Conservation (phyloP, 1,140 invertebrate species). For the Zaprionus lachaisei region DNA sequence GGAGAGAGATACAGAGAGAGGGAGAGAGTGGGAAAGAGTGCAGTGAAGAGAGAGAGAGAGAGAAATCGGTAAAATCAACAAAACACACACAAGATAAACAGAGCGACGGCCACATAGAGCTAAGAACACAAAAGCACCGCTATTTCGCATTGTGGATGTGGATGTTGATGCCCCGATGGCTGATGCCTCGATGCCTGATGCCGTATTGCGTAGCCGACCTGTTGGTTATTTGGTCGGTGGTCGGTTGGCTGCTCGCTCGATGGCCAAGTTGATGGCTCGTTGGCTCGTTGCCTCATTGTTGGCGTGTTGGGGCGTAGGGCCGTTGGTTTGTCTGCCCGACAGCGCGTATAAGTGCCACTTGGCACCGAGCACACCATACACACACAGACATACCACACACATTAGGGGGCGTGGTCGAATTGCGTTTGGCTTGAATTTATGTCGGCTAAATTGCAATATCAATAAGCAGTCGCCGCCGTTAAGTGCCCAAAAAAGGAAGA, state of each 20-base stretch:
- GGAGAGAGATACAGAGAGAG: background rate
- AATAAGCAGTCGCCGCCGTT: slow-evolving; percentile 50
- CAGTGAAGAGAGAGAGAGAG: background rate
- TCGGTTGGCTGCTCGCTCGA: background rate
- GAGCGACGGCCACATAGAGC: slow-evolving; percentile 17
- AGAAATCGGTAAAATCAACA: slow-evolving; percentile 80
- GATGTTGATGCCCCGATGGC: background rate
- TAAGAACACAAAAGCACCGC: slow-evolving; percentile 28
- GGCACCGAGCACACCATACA: background rate
- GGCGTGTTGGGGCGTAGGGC: background rate
- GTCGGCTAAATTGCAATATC: slow-evolving; percentile 71
- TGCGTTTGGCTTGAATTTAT: slow-evolving; percentile 52
- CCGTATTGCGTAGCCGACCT: slow-evolving; percentile 47
- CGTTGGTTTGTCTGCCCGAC: slow-evolving; percentile 15
- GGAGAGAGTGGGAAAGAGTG: background rate
- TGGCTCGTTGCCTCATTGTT: background rate
- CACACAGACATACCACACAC: background rate
- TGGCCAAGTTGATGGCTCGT: slow-evolving; percentile 1
- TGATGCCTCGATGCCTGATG: background rate
- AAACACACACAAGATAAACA: slow-evolving; percentile 79
- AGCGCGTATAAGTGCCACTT: slow-evolving; percentile 33
- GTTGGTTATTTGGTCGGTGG: slow-evolving; percentile 30
- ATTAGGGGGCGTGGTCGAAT: background rate
- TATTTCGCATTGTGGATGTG: slow-evolving; percentile 34
- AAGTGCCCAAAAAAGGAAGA: slow-evolving; percentile 13